phyloP scores from a whole-genome alignment of 2,797 vertebrate species.

The Micrastur ruficollis region DNA sequence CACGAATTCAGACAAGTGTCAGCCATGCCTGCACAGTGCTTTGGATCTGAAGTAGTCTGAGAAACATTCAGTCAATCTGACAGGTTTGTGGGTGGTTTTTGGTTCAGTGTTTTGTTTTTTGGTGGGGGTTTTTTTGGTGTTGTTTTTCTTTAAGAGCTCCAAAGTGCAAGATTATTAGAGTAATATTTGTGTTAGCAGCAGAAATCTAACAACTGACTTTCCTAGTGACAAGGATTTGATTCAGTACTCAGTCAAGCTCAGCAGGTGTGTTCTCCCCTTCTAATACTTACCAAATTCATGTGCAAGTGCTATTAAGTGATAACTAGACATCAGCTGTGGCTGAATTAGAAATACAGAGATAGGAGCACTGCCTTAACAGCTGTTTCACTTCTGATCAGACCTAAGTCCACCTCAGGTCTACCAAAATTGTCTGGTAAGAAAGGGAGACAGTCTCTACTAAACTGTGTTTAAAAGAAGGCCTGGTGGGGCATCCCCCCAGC shows the following conservation, averaged over 20 bases:
- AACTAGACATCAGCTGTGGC: not conserved
- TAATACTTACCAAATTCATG: not conserved
- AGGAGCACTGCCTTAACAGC: not conserved
- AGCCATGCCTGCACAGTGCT: not conserved
- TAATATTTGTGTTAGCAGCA: not conserved
- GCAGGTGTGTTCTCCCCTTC: not conserved
- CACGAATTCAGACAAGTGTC: not conserved
- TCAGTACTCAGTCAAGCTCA: not conserved
- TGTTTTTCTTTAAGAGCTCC: not conserved
- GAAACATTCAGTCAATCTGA: not conserved
- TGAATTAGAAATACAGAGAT: not conserved
- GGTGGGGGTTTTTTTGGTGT: not conserved
- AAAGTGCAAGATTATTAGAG: not conserved
- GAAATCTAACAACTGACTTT: not conserved
- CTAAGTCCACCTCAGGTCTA: not conserved
- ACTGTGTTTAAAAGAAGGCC: not conserved
- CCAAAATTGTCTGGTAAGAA: not conserved
- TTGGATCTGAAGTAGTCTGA: not conserved
- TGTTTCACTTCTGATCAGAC: not conserved
- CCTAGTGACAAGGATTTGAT: not conserved
- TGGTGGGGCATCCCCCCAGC: not conserved
- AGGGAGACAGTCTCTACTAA: not conserved
- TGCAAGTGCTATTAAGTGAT: too few relatives aligned
- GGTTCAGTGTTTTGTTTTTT: too few relatives aligned
- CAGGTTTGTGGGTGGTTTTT: not conserved